Evolutionary conservation across 2,113 vertebrate genomes (phyloP).

Genomic region (Dipodomys spectabilis): DNA sequence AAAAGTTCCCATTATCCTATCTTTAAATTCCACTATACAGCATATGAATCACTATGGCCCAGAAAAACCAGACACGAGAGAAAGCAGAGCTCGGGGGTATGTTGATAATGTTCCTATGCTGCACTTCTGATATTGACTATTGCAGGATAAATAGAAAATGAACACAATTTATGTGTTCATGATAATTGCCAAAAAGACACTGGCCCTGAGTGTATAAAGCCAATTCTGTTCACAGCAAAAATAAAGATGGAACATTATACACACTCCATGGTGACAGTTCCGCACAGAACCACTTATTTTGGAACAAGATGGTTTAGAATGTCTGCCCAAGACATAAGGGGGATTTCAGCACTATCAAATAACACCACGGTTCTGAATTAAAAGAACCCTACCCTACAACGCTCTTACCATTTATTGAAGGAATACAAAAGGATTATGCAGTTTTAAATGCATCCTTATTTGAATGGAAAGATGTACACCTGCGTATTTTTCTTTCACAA

Average conservation of each 20-base stretch:
- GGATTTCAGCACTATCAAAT: constrained; percentile 68
- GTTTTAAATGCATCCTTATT: constrained; percentile 51
- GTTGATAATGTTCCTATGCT: constrained; percentile 53
- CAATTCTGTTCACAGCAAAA: constrained; percentile 45
- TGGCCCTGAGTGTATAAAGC: constrained; percentile 64
- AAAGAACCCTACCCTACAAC: constrained; percentile 58
- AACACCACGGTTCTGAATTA: constrained; percentile 60
- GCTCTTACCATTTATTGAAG: constrained; percentile 42
- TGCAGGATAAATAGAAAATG: constrained; percentile 60
- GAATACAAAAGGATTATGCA: constrained; percentile 35
- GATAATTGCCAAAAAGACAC: constrained; percentile 59
- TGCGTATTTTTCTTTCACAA: constrained; percentile 11
- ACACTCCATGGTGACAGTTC: constrained; percentile 41
- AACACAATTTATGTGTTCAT: constrained; percentile 38
- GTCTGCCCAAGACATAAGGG: constrained; percentile 67
- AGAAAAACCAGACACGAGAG: constrained; percentile 26
- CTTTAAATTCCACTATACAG: constrained; percentile 56
- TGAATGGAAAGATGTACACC: constrained; percentile 8
- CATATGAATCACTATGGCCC: constrained; percentile 19
- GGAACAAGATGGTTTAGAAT: constrained; percentile 62
- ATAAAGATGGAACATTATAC: constrained; percentile 68
- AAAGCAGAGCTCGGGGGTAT: neutral
- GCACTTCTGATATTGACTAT: constrained; percentile 58
- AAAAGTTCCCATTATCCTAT: neutral
- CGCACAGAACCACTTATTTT: constrained; percentile 70